Evolutionary conservation across 2,113 vertebrate species (phyloP).

Genomic region (Pelobates fuscus): DNA sequence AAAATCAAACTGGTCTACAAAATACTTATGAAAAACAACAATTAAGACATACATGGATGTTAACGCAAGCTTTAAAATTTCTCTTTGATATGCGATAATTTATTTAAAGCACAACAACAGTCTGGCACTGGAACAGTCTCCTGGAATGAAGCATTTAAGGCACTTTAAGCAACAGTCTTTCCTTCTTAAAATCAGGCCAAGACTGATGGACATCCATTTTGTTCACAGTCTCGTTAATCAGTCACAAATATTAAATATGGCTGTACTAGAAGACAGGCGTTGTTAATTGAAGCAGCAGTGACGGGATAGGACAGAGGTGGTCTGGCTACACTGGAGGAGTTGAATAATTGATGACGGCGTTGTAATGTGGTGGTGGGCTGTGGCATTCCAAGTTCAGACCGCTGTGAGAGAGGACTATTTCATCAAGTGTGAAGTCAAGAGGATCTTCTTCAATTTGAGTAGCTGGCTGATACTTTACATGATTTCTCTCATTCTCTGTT

Average conservation of each 20-base stretch:
- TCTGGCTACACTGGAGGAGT: conserved; percentile 76
- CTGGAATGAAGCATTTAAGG: neutral
- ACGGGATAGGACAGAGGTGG: neutral
- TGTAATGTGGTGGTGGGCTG: conserved; percentile 90
- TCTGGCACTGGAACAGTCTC: neutral
- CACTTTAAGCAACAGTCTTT: neutral
- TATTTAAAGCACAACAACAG: conserved; percentile 1
- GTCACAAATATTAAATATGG: conserved; percentile 11
- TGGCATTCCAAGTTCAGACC: conserved; percentile 84
- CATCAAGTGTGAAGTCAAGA: conserved; percentile 79
- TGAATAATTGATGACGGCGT: conserved; percentile 86
- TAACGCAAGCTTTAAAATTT: neutral
- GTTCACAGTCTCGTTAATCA: neutral
- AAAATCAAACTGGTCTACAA: neutral
- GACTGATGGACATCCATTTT: conserved; percentile 20
- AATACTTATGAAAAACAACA: neutral
- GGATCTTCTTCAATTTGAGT: conserved; percentile 64
- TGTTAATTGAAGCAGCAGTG: conserved; percentile 19
- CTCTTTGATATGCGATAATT: neutral
- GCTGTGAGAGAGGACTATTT: conserved; percentile 71
- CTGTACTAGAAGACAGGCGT: neutral
- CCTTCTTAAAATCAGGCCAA: neutral
- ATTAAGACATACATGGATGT: neutral
- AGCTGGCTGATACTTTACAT: conserved; percentile 66
- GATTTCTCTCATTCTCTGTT: conserved; percentile 72